Conservation (phyloP, 2,888 invertebrate species). For the Drosophila leonis region DNA sequence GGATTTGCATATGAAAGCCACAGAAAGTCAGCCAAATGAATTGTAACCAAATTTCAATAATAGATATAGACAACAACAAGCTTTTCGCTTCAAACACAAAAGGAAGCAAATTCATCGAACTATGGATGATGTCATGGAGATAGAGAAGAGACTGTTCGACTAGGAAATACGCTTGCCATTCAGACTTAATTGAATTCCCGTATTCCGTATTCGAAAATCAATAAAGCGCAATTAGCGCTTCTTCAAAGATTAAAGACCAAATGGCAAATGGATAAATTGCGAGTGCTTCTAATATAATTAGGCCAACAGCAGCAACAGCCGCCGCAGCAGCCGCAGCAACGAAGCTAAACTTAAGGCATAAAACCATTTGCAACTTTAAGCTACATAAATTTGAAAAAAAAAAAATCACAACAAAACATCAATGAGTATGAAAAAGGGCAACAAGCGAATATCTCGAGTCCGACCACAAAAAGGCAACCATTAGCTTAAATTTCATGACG, state of each 20-base stretch:
- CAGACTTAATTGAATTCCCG: conserved; percentile 7
- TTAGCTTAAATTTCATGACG: conserved; percentile 16
- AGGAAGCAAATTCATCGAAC: neutral
- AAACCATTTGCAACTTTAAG: conserved; percentile 19
- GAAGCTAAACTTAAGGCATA: conserved; percentile 8
- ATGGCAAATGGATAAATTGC: conserved; percentile 7
- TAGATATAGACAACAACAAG: conserved; percentile 7
- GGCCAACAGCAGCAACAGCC: neutral
- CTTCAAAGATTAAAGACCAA: conserved; percentile 33
- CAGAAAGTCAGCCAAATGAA: conserved; percentile 34
- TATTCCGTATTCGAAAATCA: conserved; percentile 1
- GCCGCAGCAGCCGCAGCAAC: neutral
- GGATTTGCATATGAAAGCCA: conserved; percentile 53
- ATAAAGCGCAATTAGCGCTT: conserved; percentile 36
- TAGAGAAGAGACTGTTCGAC: neutral
- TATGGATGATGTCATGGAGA: neutral
- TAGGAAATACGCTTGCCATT: neutral
- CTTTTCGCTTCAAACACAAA: neutral
- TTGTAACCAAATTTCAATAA: conserved; percentile 41
- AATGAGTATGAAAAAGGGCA: neutral
- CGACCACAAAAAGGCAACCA: conserved; percentile 14
- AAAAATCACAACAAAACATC: neutral
- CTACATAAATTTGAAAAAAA: conserved; percentile 6
- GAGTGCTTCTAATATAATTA: conserved; percentile 33
- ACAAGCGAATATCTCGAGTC: neutral